Conservation (phyloP, 2,888 invertebrate genomes). For the Beris chalybata region DNA sequence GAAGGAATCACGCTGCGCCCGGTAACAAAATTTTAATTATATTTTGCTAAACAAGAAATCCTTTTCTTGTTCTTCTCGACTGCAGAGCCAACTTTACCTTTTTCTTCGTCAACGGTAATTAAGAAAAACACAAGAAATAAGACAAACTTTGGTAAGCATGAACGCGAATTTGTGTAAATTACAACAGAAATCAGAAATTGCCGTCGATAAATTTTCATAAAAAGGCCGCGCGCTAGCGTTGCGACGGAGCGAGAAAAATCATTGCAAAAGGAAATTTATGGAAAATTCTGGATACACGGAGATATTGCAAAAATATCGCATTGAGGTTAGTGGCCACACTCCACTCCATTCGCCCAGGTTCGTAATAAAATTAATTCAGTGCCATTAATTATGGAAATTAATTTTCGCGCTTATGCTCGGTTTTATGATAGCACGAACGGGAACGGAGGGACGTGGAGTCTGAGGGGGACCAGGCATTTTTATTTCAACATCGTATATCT, state of each 20-base stretch:
- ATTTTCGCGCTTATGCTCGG: conserved; percentile 38
- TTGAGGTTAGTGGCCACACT: conserved; percentile 6
- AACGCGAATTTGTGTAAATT: conserved; percentile 30
- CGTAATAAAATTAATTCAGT: conserved; percentile 39
- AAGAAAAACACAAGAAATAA: conserved; percentile 27
- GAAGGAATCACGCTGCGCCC: conserved; percentile 3
- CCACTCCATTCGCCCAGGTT: conserved; percentile 19
- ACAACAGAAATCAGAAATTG: conserved; percentile 22
- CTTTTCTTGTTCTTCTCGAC: conserved; percentile 8
- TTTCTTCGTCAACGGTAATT: conserved; percentile 19
- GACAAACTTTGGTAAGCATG: conserved; percentile 20
- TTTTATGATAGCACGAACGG: conserved; percentile 22
- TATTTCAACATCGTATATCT: conserved; percentile 24
- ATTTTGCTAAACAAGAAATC: conserved; percentile 20
- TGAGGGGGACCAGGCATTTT: background rate
- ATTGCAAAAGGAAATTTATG: conserved; percentile 20
- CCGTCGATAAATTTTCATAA: conserved; percentile 26
- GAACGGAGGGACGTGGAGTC: conserved; percentile 2
- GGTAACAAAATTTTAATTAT: conserved; percentile 31
- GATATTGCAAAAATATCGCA: background rate
- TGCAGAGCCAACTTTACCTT: background rate
- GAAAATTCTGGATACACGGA: conserved; percentile 10
- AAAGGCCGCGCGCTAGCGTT: conserved; percentile 7
- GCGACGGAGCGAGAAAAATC: background rate
- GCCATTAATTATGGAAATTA: conserved; percentile 39